Conservation (phyloP, 2,113 vertebrate species). For the Podarcis cretensis region DNA sequence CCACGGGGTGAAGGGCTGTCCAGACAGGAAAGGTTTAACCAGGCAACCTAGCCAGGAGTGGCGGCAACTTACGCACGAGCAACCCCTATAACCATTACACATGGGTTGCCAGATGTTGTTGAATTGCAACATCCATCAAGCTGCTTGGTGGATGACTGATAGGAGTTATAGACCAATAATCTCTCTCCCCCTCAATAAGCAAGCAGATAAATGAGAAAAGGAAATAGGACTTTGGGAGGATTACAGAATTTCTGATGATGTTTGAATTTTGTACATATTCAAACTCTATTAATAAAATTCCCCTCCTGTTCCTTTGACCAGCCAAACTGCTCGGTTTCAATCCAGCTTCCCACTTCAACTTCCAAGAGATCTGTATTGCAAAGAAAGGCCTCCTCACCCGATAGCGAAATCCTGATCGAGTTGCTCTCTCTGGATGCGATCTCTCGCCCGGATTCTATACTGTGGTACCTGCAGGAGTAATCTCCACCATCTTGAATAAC, state of each 20-base stretch:
- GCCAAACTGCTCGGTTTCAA: background rate
- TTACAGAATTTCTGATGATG: background rate
- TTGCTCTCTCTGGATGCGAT: background rate
- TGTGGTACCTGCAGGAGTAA: constrained; percentile 14
- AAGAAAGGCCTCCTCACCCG: background rate
- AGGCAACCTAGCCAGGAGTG: no score
- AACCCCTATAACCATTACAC: no score
- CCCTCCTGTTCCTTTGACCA: no score
- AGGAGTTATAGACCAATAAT: no score
- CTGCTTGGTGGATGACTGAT: no score
- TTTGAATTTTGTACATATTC: background rate
- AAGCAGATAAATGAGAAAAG: background rate
- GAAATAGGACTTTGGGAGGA: background rate
- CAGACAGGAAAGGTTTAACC: no score
- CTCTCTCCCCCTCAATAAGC: background rate
- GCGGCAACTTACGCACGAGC: no score
- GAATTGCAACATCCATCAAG: no score
- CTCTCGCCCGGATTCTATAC: background rate
- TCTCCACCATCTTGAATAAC: background rate
- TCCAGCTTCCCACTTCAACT: background rate
- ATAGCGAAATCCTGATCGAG: background rate
- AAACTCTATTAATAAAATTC: background rate
- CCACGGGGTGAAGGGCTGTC: no score
- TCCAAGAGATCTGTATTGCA: background rate
- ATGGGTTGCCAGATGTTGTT: no score